phyloP scores from a whole-genome alignment of 2,888 invertebrate genomes.

The Eueremaeus valkanovi region DNA sequence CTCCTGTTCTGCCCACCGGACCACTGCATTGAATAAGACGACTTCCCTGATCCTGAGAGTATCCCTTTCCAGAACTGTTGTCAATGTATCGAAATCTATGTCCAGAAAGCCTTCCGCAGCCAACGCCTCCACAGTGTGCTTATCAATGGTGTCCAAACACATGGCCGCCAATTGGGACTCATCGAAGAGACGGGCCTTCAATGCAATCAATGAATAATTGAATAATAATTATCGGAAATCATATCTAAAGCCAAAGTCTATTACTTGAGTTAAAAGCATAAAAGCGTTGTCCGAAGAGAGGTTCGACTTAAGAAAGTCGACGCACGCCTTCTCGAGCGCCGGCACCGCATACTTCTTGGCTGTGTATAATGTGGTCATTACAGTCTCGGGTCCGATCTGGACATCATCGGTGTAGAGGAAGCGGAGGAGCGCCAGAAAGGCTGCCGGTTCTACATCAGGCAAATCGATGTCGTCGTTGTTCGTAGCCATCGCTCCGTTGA shows the following conservation, averaged over 20 bases:
- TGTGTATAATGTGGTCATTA: conserved; percentile 79
- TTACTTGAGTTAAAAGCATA: conserved; percentile 64
- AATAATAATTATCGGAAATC: background rate
- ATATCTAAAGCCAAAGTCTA: background rate
- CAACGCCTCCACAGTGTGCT: conserved; percentile 72
- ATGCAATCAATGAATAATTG: background rate
- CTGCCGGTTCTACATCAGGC: conserved; percentile 77
- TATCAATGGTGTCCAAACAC: conserved; percentile 76
- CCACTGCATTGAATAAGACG: conserved; percentile 69
- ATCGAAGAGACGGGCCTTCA: conserved; percentile 69
- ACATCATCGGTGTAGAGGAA: conserved; percentile 74
- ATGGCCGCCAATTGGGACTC: conserved; percentile 74
- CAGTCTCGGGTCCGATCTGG: conserved; percentile 75
- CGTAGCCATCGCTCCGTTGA: conserved; percentile 69
- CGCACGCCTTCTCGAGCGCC: conserved; percentile 74
- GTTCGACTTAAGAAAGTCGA: conserved; percentile 69
- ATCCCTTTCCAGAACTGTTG: conserved; percentile 70
- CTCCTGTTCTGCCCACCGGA: conserved; percentile 71
- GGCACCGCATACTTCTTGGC: conserved; percentile 83
- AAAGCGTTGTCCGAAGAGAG: conserved; percentile 78
- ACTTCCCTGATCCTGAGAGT: conserved; percentile 73
- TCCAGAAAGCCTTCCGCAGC: conserved; percentile 75
- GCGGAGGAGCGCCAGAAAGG: conserved; percentile 69
- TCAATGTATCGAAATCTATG: conserved; percentile 72
- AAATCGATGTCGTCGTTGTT: conserved; percentile 69